These are phyloP conservation scores for Drosophila helvetica DNA, from an alignment of 2,888 invertebrate species.

Conservation along the genomic window DNA sequence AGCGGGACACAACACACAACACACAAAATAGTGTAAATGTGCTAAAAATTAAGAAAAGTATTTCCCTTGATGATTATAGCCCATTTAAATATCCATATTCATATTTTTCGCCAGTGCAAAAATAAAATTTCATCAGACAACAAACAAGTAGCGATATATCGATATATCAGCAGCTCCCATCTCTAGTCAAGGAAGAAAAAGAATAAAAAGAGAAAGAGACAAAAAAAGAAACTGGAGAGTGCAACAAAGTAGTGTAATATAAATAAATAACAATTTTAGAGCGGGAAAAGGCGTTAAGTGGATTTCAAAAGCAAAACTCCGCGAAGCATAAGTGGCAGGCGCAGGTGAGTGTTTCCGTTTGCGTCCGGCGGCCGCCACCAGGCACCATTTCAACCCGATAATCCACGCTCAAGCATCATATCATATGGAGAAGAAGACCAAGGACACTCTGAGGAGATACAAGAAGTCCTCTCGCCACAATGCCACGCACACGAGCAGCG, in stretches of 20 bases:
- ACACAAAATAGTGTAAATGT: too few species aligned
- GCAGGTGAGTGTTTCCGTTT: not conserved
- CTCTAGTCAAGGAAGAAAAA: too few species aligned
- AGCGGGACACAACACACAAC: too few species aligned
- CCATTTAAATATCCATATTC: too few species aligned
- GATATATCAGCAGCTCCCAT: too few species aligned
- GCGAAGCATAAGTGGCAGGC: not conserved
- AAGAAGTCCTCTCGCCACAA: slow-evolving; percentile 79
- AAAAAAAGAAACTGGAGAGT: not conserved
- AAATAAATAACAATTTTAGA: not conserved
- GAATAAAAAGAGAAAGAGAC: too few species aligned
- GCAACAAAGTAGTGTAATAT: not conserved
- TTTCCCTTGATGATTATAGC: too few species aligned
- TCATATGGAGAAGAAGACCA: slow-evolving; percentile 82
- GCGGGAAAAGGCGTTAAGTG: not conserved
- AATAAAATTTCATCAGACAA: too few species aligned
- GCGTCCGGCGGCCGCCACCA: not conserved
- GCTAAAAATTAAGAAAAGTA: too few species aligned
- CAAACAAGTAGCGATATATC: too few species aligned
- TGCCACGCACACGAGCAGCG: slow-evolving; percentile 80
- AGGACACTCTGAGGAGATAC: slow-evolving; percentile 82
- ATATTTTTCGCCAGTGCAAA: too few species aligned
- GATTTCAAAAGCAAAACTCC: not conserved
- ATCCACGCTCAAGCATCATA: not conserved
- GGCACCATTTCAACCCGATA: not conserved